Evolutionary conservation across 2,113 vertebrate genomes (phyloP).

Genomic region (Myrmecophaga tridactyla): DNA sequence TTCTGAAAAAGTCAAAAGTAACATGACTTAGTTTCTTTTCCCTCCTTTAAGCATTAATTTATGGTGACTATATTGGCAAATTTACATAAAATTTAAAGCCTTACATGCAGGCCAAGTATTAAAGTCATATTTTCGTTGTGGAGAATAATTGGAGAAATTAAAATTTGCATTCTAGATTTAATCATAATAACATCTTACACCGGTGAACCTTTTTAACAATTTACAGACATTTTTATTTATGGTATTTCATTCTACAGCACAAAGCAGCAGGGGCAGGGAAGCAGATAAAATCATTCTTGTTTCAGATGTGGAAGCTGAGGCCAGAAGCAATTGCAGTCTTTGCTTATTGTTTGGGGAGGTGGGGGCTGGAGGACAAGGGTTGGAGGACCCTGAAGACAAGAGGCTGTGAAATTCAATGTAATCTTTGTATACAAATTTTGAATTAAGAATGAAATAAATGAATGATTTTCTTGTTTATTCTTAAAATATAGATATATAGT

Average conservation of each 20-base stretch:
- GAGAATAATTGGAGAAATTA: neutral
- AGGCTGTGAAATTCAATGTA: neutral
- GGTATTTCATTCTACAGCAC: neutral
- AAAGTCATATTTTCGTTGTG: constrained; percentile 18
- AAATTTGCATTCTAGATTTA: neutral
- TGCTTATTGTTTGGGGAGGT: neutral
- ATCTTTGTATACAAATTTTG: neutral
- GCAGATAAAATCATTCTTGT: neutral
- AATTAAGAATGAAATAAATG: neutral
- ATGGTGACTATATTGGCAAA: neutral
- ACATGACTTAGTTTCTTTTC: neutral
- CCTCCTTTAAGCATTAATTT: neutral
- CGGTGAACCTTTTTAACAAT: neutral
- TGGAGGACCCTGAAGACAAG: neutral
- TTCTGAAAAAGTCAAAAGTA: neutral
- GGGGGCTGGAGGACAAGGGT: neutral
- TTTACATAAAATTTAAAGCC: neutral
- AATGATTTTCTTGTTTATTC: neutral
- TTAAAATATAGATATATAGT: neutral
- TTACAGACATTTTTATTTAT: neutral
- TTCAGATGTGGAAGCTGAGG: neutral
- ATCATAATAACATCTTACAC: neutral
- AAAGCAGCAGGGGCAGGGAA: neutral
- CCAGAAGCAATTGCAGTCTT: neutral
- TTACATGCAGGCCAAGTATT: neutral